A percentile compares a stretch with the other conserved stretches of the same genome.
Conservation (phyloP, 2,113 vertebrate species). For the Procavia capensis region DNA sequence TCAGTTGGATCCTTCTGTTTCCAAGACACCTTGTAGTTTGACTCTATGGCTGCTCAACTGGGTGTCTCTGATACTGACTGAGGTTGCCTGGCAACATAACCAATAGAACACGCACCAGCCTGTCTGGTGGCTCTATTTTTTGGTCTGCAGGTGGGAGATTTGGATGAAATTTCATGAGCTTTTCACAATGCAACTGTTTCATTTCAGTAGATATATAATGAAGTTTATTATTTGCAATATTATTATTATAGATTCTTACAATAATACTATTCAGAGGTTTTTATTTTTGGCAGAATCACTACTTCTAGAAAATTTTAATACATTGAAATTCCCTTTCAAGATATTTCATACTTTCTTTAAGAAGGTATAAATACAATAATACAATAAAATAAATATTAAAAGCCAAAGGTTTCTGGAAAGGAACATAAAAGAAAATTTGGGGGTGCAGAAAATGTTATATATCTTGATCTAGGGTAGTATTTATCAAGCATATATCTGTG, state of each 20-base stretch:
- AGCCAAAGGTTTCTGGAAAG: neutral
- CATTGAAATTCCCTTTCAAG: neutral
- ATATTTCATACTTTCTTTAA: neutral
- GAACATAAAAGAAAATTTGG: neutral
- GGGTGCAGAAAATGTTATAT: neutral
- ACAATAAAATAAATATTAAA: neutral
- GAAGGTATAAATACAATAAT: neutral
- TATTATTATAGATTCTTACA: neutral
- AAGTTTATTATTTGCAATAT: neutral
- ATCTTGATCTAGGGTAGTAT: neutral
- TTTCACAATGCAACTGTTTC: constrained; percentile 39
- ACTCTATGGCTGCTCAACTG: constrained; percentile 60
- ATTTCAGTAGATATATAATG: neutral
- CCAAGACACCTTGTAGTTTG: constrained; percentile 77
- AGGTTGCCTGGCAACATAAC: constrained; percentile 83
- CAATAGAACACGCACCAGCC: constrained; percentile 59
- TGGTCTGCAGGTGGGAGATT: constrained; percentile 58
- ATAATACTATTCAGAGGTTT: neutral
- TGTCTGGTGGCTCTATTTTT: constrained; percentile 49
- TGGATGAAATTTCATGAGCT: constrained; percentile 54
- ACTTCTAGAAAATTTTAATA: neutral
- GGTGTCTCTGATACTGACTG: constrained; percentile 65
- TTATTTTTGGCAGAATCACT: constrained; percentile 15
- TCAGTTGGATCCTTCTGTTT: constrained; percentile 21
- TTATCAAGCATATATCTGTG: neutral